Conservation (phyloP, 2,888 invertebrate species). For the Spisula solida region DNA sequence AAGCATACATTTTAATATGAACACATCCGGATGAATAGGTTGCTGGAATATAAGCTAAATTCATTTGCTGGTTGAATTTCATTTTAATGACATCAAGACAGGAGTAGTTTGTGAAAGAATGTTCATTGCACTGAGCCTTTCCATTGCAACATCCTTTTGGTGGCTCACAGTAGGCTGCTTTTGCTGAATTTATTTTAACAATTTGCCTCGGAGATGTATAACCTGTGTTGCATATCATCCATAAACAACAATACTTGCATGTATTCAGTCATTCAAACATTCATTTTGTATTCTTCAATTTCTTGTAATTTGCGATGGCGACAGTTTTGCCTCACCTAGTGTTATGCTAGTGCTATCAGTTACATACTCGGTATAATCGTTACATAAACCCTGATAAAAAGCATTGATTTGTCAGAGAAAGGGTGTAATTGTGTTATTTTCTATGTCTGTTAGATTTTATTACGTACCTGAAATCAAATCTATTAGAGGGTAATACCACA, state of each 20-base stretch:
- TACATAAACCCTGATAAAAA: not conserved
- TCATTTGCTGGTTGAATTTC: not conserved
- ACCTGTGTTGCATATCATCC: no score
- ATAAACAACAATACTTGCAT: no score
- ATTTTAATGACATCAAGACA: no score
- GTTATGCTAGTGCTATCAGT: not conserved
- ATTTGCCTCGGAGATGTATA: no score
- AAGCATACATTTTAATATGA: not conserved
- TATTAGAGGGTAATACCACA: not conserved
- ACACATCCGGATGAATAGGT: not conserved
- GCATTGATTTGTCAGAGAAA: not conserved
- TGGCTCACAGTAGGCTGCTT: no score
- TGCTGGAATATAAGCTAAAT: not conserved
- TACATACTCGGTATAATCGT: not conserved
- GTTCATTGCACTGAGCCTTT: no score
- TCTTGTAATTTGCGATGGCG: not conserved
- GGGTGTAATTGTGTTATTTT: conserved; percentile 1
- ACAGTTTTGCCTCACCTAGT: not conserved
- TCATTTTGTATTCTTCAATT: no score
- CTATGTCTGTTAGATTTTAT: conserved; percentile 5
- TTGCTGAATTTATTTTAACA: no score
- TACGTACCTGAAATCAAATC: not conserved
- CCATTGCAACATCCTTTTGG: no score
- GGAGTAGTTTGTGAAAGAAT: no score
- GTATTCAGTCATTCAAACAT: no score